Conservation (phyloP, 2,888 invertebrate species). For the Pherbina coryleti region DNA sequence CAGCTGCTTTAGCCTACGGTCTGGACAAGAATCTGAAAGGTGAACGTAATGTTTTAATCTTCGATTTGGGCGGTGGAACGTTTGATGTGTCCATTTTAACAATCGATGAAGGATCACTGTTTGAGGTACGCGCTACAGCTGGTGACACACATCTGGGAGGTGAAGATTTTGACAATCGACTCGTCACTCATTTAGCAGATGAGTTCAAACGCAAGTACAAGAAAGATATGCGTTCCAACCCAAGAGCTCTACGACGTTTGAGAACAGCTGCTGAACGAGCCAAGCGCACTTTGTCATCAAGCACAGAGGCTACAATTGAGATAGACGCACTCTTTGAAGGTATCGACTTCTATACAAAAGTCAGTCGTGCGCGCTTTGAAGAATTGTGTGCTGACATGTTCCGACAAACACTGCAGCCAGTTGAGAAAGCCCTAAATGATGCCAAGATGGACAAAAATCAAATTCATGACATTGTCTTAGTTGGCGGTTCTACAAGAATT, state of each 20-base stretch:
- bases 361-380: slow-evolving; percentile 81
- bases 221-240: slow-evolving; percentile 77
- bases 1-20: slow-evolving; percentile 93
- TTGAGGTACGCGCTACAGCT: slow-evolving; percentile 95
- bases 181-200: slow-evolving; percentile 87
- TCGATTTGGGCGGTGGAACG: slow-evolving; percentile 80
- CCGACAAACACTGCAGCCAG: slow-evolving; percentile 80
- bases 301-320: slow-evolving; percentile 81
- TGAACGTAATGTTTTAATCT: slow-evolving; percentile 84
- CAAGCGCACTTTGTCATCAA: slow-evolving; percentile 82
- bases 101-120: slow-evolving; percentile 89
- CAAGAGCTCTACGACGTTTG: slow-evolving; percentile 77
- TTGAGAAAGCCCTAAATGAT: slow-evolving; percentile 82
- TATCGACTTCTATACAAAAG: slow-evolving; percentile 78
- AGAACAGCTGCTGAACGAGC: slow-evolving; percentile 84
- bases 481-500: slow-evolving; percentile 85
- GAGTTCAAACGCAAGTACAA: slow-evolving; percentile 86
- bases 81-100: slow-evolving; percentile 96
- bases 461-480: slow-evolving; percentile 84
- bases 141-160: slow-evolving; percentile 96
- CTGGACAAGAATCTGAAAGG: slow-evolving; percentile 85
- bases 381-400: slow-evolving; percentile 80
- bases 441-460: slow-evolving; percentile 82
- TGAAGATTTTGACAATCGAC: slow-evolving; percentile 90
- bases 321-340: slow-evolving; percentile 83